Percentiles rank a stretch among this genome's conserved stretches.
phyloP scores from a whole-genome alignment of 2,113 vertebrate species.

The Gallinago undulata region DNA sequence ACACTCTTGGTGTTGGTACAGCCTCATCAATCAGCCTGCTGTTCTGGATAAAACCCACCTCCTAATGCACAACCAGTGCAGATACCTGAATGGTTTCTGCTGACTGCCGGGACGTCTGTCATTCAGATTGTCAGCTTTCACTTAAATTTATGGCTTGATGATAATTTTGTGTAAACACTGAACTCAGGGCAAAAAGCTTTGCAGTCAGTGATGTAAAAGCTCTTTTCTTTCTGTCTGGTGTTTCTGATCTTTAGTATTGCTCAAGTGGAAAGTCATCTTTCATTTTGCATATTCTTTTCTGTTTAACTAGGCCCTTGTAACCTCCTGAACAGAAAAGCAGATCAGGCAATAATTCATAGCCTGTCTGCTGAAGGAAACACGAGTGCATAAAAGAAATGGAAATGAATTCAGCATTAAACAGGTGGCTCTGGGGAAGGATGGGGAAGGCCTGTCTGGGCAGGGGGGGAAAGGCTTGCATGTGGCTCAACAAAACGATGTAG shows the following conservation, averaged over 20 bases:
- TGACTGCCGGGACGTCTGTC: neutral
- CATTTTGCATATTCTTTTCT: neutral
- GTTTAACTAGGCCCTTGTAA: neutral
- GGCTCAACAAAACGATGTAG: neutral
- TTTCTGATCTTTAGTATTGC: neutral
- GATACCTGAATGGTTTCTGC: neutral
- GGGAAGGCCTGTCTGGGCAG: neutral
- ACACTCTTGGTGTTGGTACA: neutral
- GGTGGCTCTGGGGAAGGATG: neutral
- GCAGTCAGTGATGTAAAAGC: neutral
- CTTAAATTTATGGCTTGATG: conserved; percentile 12
- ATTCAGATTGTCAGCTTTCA: neutral
- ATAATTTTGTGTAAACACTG: neutral
- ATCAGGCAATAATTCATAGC: neutral
- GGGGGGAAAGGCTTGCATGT: neutral
- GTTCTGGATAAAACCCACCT: neutral
- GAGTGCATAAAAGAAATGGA: neutral
- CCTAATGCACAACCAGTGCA: neutral
- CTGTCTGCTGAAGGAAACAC: neutral
- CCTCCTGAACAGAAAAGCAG: neutral
- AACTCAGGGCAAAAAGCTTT: neutral
- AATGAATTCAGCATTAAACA: neutral
- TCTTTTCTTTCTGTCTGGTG: neutral
- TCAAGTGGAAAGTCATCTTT: neutral
- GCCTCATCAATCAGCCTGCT: neutral